These are phyloP conservation scores for Margaritifera margaritifera DNA, from an alignment of 2,888 invertebrate genomes.

Conservation along the genomic window DNA sequence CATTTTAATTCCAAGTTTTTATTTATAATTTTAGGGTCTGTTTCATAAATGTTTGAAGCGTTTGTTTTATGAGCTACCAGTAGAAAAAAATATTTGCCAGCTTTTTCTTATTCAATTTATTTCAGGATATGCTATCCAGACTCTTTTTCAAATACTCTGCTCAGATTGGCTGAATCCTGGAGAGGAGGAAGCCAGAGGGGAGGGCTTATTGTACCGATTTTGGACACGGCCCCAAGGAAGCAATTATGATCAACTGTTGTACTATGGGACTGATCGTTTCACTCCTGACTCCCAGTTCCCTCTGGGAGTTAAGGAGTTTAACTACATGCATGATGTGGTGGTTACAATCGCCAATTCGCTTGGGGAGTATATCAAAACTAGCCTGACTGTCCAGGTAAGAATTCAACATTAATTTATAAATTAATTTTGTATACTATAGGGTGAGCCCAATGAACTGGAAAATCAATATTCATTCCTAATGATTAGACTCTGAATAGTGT, in stretches of 20 bases:
- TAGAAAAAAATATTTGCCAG: too few species aligned
- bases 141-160: conserved; percentile 48
- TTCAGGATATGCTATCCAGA: conserved; percentile 46
- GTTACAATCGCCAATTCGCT: conserved; percentile 53
- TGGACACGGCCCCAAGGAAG: conserved; percentile 45
- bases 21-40: too few species aligned
- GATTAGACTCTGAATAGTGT: too few species aligned
- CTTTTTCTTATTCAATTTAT: not conserved
- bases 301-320: conserved; percentile 35
- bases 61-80: too few species aligned
- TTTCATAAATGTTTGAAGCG: too few species aligned
- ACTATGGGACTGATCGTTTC: conserved; percentile 54
- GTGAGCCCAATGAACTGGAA: not conserved
- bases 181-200: conserved; percentile 43
- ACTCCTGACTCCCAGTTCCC: conserved; percentile 51
- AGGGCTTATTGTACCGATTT: conserved; percentile 51
- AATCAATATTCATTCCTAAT: too few species aligned
- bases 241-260: conserved; percentile 44
- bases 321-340: conserved; percentile 43
- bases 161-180: conserved; percentile 53
- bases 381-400: conserved; percentile 39
- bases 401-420: not conserved
- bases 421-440: not conserved
- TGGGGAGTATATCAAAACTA: conserved; percentile 51
- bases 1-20: too few species aligned